A percentile compares a stretch with the other conserved stretches of the same genome.
Conservation (phyloP, 1,140 invertebrate species). For the Vollenhovia emeryi region DNA sequence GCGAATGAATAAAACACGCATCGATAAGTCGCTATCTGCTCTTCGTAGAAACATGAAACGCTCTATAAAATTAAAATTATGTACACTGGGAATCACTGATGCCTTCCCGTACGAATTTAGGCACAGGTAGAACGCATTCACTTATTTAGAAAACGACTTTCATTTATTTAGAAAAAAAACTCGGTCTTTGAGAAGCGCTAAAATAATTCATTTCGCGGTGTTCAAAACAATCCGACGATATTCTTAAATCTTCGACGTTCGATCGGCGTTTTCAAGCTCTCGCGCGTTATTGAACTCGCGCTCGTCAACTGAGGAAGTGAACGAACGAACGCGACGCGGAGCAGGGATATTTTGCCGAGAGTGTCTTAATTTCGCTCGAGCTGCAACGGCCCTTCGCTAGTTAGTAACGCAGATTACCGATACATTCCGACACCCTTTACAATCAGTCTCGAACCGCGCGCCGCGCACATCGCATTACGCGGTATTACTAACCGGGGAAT, state of each 20-base stretch:
- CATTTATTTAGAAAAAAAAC: neutral
- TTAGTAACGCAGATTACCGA: slow-evolving; percentile 60
- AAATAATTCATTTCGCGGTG: neutral
- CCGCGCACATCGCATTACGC: slow-evolving; percentile 59
- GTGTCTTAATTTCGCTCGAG: neutral
- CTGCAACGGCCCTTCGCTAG: slow-evolving; percentile 6
- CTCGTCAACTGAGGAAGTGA: neutral
- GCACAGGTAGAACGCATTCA: too few relatives aligned
- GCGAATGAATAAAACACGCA: neutral
- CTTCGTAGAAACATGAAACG: neutral
- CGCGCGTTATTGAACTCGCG: neutral
- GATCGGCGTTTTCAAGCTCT: neutral
- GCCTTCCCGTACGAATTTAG: too few relatives aligned
- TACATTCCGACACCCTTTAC: slow-evolving; percentile 60
- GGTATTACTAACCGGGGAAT: slow-evolving; percentile 71
- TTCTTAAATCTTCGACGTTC: neutral
- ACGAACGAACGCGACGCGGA: neutral
- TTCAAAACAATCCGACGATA: neutral
- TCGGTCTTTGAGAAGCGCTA: neutral
- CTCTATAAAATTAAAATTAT: neutral
- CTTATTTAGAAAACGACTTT: too few relatives aligned
- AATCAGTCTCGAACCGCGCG: slow-evolving; percentile 57
- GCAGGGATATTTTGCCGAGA: neutral
- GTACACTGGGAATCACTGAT: too few relatives aligned
- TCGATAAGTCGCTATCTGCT: neutral